Conservation (phyloP, 2,797 vertebrate species). For the Falco berigora region DNA sequence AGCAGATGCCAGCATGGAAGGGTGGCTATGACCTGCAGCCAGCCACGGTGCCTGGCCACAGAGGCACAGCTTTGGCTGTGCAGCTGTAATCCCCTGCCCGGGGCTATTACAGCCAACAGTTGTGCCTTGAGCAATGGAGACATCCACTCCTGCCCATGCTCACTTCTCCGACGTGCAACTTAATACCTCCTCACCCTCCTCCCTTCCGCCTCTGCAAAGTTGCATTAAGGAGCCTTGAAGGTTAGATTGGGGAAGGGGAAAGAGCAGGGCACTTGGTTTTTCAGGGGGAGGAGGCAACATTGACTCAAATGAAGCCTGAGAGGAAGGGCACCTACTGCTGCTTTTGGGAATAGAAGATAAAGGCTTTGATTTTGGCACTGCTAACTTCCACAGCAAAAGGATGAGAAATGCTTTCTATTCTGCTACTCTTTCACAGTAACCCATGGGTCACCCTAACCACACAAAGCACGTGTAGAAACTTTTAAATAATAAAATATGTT, state of each 20-base stretch:
- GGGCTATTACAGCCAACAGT: background rate
- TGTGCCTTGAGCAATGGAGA: background rate
- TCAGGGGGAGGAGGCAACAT: background rate
- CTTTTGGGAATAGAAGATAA: background rate
- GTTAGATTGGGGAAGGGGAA: background rate
- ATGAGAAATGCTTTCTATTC: background rate
- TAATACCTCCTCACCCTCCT: background rate
- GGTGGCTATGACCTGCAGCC: accelerated
- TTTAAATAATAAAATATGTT: background rate
- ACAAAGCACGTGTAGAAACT: background rate
- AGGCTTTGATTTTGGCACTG: background rate
- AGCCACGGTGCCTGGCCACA: background rate
- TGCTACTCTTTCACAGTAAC: background rate
- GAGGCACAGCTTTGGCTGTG: background rate
- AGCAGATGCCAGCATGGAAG: accelerated
- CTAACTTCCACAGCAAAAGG: background rate
- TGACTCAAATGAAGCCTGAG: background rate
- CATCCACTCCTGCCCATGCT: background rate
- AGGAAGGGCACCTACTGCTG: background rate
- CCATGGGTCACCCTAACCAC: background rate
- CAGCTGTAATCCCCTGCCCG: background rate
- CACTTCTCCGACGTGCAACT: background rate
- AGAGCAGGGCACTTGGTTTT: background rate
- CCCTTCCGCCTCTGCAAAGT: background rate
- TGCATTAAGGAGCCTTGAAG: background rate